Evolutionary conservation across 2,888 invertebrate species (phyloP).

Genomic region (Brenthis daphne): DNA sequence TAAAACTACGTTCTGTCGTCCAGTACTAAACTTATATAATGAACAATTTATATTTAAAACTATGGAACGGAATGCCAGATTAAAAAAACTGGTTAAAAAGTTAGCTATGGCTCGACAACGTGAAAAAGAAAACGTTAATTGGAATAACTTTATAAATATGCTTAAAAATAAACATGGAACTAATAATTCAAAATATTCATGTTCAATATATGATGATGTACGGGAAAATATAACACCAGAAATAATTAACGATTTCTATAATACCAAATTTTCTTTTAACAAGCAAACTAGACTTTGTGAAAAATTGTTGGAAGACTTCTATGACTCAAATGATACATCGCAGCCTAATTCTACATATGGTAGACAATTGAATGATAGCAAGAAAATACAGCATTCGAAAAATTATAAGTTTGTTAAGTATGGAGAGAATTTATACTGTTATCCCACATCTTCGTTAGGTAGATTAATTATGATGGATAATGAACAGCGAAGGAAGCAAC

Average conservation of each 20-base stretch:
- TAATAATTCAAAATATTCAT: constrained; percentile 24
- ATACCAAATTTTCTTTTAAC: constrained; percentile 41
- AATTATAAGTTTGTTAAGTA: constrained; percentile 11
- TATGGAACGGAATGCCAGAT: constrained; percentile 54
- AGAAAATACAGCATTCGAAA: neutral
- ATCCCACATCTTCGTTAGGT: constrained; percentile 56
- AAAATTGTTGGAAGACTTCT: constrained; percentile 50
- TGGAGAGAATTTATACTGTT: constrained; percentile 46
- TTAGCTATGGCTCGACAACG: constrained; percentile 52
- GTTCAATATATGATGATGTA: neutral
- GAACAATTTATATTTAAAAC: constrained; percentile 54
- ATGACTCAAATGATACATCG: constrained; percentile 37
- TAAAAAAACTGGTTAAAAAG: constrained; percentile 54
- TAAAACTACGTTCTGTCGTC: constrained; percentile 58
- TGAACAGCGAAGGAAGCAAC: constrained; percentile 37
- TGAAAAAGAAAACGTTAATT: constrained; percentile 56
- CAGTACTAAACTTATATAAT: constrained; percentile 48
- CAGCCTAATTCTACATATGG: constrained; percentile 5
- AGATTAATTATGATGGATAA: constrained; percentile 47
- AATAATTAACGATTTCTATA: constrained; percentile 48
- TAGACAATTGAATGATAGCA: constrained; percentile 9
- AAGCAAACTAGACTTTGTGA: constrained; percentile 45
- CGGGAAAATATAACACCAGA: constrained; percentile 35
- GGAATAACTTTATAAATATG: constrained; percentile 66
- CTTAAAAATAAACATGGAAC: constrained; percentile 55